Evolutionary conservation across 1,140 invertebrate genomes (phyloP), one percentile per base, ranked within the genome.

Genomic region (Ruditapes philippinarum): DNA sequence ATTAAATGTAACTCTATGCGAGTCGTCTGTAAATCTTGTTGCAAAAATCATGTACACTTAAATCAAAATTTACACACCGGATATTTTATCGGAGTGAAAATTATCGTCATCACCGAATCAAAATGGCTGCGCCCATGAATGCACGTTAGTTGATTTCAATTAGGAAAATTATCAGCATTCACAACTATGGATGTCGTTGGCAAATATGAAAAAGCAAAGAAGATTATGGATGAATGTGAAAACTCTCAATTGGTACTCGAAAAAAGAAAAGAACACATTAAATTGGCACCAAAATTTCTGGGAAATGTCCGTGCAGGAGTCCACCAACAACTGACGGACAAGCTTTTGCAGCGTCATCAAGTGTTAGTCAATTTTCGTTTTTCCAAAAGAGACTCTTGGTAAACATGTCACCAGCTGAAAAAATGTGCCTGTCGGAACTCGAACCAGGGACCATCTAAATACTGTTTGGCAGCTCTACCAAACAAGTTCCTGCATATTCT

Each of bases 221-320:
- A 76, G 5, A 38, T 74, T 42, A 86, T 86, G 84, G 12, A 25
- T 0, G 19, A 45, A 19, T 31, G 36, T 25, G 28, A 40, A 78
- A 76, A 76, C 31, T 86, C 84, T 0, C 84, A 86, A 28, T 54
- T 86, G 5, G 38, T 78, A 0, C 31, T 74, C 36, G 70, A 57
- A 22, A 36, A 49, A 0, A 86, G 54, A 36, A 36, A 38, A 38
- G 31, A 76, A 12, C 83, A 86, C 51, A 78, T 78, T 12, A 78
- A 60, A 31, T 36, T 86, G 19, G 28, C 84, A 70, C 84, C 84
- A 38, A 86, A 86, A 62, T 78, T 42, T 25, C 11, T 86, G 14
- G 84, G 84, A 22, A 78, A 76, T 36, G 62, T 86, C 12, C 14
- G 38, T 17, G 28, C 3, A 36, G 86, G 74, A 36, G 60, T 88